Conservation (phyloP, 2,113 vertebrate genomes). For the Vidua chalybeata region DNA sequence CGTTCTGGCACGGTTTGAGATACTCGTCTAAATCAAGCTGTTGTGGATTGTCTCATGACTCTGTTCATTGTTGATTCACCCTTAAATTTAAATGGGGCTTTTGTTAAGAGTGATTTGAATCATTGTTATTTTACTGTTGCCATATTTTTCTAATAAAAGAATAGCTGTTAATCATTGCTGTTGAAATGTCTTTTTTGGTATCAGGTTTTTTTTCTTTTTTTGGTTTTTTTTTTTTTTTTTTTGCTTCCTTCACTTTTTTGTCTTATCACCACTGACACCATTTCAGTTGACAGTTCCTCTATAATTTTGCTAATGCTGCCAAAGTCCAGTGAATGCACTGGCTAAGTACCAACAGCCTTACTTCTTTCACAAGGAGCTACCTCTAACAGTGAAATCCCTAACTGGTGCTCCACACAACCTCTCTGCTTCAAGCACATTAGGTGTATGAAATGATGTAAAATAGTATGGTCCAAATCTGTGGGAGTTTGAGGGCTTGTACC, state of each 20-base stretch:
- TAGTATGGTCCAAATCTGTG: background rate
- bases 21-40: background rate
- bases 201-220: background rate
- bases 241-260: background rate
- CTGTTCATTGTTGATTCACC: background rate
- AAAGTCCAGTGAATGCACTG: background rate
- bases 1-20: background rate
- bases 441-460: background rate
- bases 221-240: background rate
- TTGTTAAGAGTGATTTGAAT: background rate
- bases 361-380: conserved; percentile 24
- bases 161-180: background rate
- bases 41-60: background rate
- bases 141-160: background rate
- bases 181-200: background rate
- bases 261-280: background rate
- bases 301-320: background rate
- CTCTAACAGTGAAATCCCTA: background rate
- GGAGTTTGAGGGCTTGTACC: background rate
- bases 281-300: conserved; percentile 10
- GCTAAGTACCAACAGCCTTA: background rate
- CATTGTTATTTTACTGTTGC: background rate
- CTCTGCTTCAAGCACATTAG: background rate
- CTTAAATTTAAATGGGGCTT: background rate
- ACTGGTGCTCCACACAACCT: background rate